These are phyloP conservation scores for Triplophysa rosa DNA, from an alignment of 2,113 vertebrate species.

Conservation along the genomic window DNA sequence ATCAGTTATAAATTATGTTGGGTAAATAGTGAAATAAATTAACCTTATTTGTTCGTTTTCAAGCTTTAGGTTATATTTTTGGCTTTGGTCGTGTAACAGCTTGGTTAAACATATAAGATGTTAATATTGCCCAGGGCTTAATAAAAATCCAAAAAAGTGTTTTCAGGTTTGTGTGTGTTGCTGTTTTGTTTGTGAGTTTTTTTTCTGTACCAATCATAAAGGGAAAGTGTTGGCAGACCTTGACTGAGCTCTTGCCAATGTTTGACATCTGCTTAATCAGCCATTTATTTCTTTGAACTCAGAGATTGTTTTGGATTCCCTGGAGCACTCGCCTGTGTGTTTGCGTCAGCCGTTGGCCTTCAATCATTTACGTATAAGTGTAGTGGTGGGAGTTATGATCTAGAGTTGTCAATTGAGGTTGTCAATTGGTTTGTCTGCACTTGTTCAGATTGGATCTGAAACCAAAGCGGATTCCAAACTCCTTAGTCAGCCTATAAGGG, in stretches of 20 bases:
- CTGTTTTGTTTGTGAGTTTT: neutral
- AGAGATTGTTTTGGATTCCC: constrained; percentile 7
- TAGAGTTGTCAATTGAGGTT: too few species aligned
- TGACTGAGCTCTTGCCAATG: constrained; percentile 29
- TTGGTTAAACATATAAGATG: neutral
- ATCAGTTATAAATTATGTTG: neutral
- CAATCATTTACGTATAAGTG: neutral
- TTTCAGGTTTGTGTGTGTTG: constrained; percentile 7
- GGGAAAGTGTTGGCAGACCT: constrained; percentile 31
- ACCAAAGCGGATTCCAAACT: neutral
- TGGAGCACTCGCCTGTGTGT: neutral
- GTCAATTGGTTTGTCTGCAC: too few species aligned
- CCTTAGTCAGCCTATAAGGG: too few species aligned
- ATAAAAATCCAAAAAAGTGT: neutral
- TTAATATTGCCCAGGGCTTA: neutral
- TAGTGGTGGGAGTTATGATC: too few species aligned
- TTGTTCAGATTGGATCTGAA: neutral
- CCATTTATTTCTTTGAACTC: constrained; percentile 18
- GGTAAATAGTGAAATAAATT: neutral
- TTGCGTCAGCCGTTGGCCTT: neutral
- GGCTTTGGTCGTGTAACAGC: neutral
- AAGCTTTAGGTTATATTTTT: neutral
- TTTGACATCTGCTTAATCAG: constrained; percentile 24
- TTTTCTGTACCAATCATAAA: neutral
- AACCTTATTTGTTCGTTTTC: neutral